A percentile compares a stretch with the other conserved stretches of the same genome.
Conservation (phyloP, 2,113 vertebrate genomes). For the Halcyon senegalensis region DNA sequence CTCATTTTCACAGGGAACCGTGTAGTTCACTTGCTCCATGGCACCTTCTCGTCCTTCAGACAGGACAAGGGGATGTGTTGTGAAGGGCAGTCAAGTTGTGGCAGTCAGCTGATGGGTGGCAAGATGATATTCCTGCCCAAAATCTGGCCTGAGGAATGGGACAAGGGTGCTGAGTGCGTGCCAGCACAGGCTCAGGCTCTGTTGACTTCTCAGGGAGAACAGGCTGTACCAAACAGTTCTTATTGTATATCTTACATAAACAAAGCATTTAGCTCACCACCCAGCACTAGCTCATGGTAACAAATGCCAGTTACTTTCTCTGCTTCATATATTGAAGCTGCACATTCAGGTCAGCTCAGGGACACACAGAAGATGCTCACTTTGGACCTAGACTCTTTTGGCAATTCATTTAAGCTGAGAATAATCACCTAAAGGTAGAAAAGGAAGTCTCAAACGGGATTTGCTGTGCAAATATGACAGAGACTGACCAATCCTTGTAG, state of each 20-base stretch:
- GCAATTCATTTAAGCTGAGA: not conserved
- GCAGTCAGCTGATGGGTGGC: not conserved
- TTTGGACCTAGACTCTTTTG: not conserved
- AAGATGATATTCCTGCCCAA: not conserved
- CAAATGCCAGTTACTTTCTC: not conserved
- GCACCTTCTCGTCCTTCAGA: fast-evolving
- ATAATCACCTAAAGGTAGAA: not conserved
- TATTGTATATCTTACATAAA: slow-evolving; percentile 13
- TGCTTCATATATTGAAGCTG: not conserved
- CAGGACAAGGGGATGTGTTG: not conserved
- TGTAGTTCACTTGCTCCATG: not conserved
- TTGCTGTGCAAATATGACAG: not conserved
- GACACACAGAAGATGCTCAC: not conserved
- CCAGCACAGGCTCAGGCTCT: not conserved
- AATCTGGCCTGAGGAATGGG: not conserved
- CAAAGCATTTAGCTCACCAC: not conserved
- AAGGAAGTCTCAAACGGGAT: not conserved
- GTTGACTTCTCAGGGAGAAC: slow-evolving; percentile 26
- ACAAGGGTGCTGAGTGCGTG: not conserved
- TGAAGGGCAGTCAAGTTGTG: not conserved
- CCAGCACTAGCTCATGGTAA: not conserved
- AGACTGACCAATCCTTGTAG: not conserved
- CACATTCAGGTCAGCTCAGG: not conserved
- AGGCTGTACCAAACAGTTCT: slow-evolving; percentile 5
- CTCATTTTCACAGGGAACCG: not conserved